A percentile compares a stretch with the other conserved stretches of the same genome.
Conservation (phyloP, 2,888 invertebrate genomes). For the Trissolcus brochymenae region DNA sequence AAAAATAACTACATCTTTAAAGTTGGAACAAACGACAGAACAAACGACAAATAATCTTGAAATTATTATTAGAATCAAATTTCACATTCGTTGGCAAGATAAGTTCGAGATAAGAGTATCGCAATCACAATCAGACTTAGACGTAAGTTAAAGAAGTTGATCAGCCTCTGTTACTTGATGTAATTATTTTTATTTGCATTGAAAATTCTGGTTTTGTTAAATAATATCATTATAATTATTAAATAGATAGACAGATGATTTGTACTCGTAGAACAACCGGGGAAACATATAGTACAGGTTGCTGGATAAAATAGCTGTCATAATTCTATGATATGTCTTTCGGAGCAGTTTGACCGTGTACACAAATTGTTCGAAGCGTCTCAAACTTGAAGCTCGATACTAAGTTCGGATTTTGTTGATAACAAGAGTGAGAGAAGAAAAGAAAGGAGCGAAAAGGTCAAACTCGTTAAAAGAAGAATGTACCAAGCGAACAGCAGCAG, state of each 20-base stretch:
- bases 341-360: constrained; percentile 42
- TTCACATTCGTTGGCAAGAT: constrained; percentile 18
- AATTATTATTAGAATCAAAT: constrained; percentile 12
- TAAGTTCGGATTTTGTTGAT: constrained; percentile 44
- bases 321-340: constrained; percentile 47
- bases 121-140: constrained; percentile 12
- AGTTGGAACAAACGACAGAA: constrained; percentile 3
- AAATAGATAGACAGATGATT: constrained; percentile 17
- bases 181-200: constrained; percentile 36
- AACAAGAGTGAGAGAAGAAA: constrained; percentile 25
- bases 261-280: constrained; percentile 25
- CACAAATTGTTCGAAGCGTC: constrained; percentile 47
- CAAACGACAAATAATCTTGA: constrained; percentile 7
- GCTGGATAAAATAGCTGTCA: constrained; percentile 34
- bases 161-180: constrained; percentile 16
- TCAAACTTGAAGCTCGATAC: constrained; percentile 33
- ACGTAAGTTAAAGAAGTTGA: constrained; percentile 10
- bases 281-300: constrained; percentile 39
- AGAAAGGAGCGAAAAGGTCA: constrained; percentile 58
- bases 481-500: constrained; percentile 59
- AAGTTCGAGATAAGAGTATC: constrained; percentile 13
- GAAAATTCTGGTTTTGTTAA: constrained; percentile 26
- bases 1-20: constrained; percentile 2
- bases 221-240: constrained; percentile 22
- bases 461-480: constrained; percentile 60